phyloP scores from a whole-genome alignment of 1,140 invertebrate genomes.

The Anastrepha ludens region DNA sequence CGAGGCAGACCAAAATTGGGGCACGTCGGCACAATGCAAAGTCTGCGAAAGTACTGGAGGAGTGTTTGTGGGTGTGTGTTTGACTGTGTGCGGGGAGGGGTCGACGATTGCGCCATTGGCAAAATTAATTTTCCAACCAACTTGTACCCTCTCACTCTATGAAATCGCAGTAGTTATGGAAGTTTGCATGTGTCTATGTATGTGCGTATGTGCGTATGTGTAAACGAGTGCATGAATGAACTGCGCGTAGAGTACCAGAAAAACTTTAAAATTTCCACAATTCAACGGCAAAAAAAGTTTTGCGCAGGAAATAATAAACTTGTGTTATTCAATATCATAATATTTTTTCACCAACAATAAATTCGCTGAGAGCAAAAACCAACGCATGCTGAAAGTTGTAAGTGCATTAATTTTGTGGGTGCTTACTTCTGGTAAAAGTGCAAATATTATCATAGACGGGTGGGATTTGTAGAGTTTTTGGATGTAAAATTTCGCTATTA shows the following conservation, averaged over 20 bases:
- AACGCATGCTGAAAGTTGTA: neutral
- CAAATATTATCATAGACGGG: neutral
- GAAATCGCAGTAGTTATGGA: conserved; percentile 25
- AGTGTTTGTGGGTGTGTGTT: neutral
- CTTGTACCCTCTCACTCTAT: neutral
- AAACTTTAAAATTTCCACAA: conserved; percentile 33
- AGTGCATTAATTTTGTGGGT: neutral
- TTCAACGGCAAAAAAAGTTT: neutral
- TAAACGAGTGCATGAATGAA: neutral
- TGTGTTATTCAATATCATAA: conserved; percentile 19
- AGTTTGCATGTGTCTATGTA: neutral
- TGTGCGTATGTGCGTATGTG: neutral
- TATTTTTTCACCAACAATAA: neutral
- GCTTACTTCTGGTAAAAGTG: neutral
- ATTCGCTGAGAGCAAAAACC: neutral
- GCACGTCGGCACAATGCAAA: conserved; percentile 7
- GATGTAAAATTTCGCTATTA: too few relatives aligned
- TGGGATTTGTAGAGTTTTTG: neutral
- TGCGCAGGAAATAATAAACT: neutral
- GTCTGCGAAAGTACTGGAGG: neutral
- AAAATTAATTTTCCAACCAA: conserved; percentile 52
- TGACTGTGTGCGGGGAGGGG: neutral
- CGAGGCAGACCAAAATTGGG: conserved; percentile 1
- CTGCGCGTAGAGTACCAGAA: neutral
- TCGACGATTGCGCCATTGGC: neutral